A percentile compares a stretch with the other conserved stretches of the same genome.
Evolutionary conservation across 2,113 vertebrate genomes (phyloP).

Genomic region (Megalops atlanticus): DNA sequence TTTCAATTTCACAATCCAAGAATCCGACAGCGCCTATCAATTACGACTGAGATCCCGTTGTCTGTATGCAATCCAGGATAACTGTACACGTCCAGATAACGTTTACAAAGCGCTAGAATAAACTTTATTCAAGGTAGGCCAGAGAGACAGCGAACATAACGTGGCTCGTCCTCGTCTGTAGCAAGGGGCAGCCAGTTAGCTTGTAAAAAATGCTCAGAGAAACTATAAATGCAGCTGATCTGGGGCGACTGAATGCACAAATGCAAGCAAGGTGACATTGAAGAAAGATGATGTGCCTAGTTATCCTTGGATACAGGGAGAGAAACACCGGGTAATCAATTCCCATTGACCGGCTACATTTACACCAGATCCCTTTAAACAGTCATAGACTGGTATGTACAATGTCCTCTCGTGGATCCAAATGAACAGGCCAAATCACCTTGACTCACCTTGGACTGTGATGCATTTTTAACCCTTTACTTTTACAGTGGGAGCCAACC

Average conservation of each 20-base stretch:
- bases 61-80: not conserved
- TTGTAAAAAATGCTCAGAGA: not conserved
- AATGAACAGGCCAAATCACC: constrained; percentile 57
- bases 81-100: not conserved
- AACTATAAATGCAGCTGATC: not conserved
- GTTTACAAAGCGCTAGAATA: not conserved
- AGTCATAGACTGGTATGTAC: constrained; percentile 7
- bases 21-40: no score
- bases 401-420: constrained; percentile 5
- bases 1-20: not conserved
- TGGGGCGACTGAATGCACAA: not conserved
- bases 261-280: not conserved
- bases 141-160: not conserved
- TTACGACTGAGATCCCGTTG: no score
- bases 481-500: constrained; percentile 20
- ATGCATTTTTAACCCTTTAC: constrained; percentile 68
- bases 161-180: not conserved
- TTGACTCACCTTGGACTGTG: constrained; percentile 76
- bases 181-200: not conserved
- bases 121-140: not conserved
- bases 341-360: constrained; percentile 7
- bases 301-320: not conserved
- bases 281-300: not conserved
- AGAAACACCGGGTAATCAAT: constrained; percentile 9
- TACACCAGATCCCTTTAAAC: not conserved